Evolutionary conservation across 2,113 vertebrate genomes (phyloP), one percentile per base, ranked within the genome.

Genomic region (Empidonax traillii): DNA sequence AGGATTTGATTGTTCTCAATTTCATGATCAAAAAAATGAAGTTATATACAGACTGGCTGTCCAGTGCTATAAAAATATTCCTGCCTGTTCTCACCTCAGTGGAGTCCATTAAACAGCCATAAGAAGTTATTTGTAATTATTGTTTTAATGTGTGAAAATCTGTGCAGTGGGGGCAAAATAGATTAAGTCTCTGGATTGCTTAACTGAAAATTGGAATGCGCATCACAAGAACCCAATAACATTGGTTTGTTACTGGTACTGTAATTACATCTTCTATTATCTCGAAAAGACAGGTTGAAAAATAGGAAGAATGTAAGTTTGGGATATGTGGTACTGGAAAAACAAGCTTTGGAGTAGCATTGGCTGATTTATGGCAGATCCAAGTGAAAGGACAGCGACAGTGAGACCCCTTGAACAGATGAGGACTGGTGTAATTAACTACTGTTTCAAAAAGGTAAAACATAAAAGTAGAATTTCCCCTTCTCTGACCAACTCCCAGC

Each of bases 331-430:
- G 4, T 56, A 37, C n/a, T 53, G 49, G 23, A 55, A 89, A 27
- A 58, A 52, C n/a, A 46, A 19, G 13, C 17, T 84, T 73, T 21
- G 24, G 56, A 43, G 61, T 8, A 47, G 10, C 46, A 14, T 11
- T 4, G 25, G 8, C 20, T 33, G 16, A 10, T 30, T 73, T 43
- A 8, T 49, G 27, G 43, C 55, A 77, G 68, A 49, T 59, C 1
- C 3, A 41, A 27, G 27, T 2, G 3, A 61, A 69, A 51, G 28
- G 21, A 20, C 20, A 17, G 31, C 0, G 1, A 52, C 11, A 1
- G 1, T 52, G 80, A 65, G 24, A 46, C 25, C 43, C 22, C 61
- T 39, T 52, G 24, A 51, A 18, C 28, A n/a, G 33, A 33, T 49
- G 41, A 28, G 21, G 63, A 41, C 39, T 21, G 51, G 9, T 30